Base-by-base conservation (phyloP, 2,888 invertebrate species). In the Campaea margaritaria region DNA sequence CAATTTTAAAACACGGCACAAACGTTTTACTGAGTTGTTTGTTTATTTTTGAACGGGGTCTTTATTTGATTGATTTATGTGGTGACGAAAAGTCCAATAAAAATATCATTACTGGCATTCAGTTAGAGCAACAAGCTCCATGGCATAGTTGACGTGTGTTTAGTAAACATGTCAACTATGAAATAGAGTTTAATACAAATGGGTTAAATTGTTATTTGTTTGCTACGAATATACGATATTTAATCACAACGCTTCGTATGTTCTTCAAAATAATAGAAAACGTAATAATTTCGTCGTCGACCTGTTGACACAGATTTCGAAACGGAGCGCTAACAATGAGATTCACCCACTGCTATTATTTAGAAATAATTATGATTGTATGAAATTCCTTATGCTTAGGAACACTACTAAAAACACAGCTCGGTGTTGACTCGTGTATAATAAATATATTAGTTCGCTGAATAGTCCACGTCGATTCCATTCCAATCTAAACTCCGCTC, bases 261-360 rank as follows among this genome's bases (percentile, higher is more conserved):
- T 39, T 42, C 27, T 36, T 27, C 16, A 45, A 53, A 65, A 57
- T 65, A 63, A 58, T 51, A 55, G 63, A 62, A 60, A 61, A 59
- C 54, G 49, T 31, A 58, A 67, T 59, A 43, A 59, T 36, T 52
- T 49, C 57, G 54, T 47, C 65, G 67, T 67, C 67, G 69, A 69
- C 56, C 53, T 47, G 52, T 54, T 68, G 74, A 58, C 72, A 74
- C 64, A 73, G 68, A 67, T 73, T 71, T 70, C 39, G 48, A 67
- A 54, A 60, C 55, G 38, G 48, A 12, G 15, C 50, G 34, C 51
- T 34, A 46, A 41, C 16, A 21, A 38, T 14, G 42, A 52, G 47
- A 53, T 53, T 41, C 39, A 39, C n/a, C 38, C 47, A 27, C 39
- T n/a, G 31, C 13, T 38, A 44, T 53, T 46, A 51, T 41, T 57